These are phyloP conservation scores for Pseudococcus longispinus DNA, from an alignment of 2,888 invertebrate species.

Conservation along the genomic window DNA sequence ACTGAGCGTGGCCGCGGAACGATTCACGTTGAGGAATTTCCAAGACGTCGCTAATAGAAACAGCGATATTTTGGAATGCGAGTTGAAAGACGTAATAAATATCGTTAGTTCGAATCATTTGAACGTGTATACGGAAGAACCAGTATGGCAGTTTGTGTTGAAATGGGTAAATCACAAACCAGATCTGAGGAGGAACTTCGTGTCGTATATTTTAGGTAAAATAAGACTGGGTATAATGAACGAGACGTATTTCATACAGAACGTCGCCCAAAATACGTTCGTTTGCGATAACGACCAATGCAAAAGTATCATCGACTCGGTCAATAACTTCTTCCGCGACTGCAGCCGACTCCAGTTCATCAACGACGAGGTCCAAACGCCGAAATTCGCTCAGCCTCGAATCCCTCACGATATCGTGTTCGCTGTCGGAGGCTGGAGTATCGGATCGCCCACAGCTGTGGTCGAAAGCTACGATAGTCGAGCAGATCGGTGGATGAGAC, in stretches of 20 bases:
- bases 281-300: slow-evolving; percentile 83
- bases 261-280: slow-evolving; percentile 71
- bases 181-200: slow-evolving; percentile 6
- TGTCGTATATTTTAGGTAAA: slow-evolving; percentile 50
- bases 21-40: slow-evolving; percentile 50
- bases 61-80: slow-evolving; percentile 53
- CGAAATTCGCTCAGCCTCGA: slow-evolving; percentile 75
- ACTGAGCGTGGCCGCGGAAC: slow-evolving; percentile 46
- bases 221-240: slow-evolving; percentile 58
- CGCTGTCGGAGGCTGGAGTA: slow-evolving; percentile 81
- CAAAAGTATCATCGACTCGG: slow-evolving; percentile 85
- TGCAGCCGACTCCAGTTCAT: slow-evolving; percentile 48
- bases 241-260: slow-evolving; percentile 53
- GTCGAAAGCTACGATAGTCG: slow-evolving; percentile 89
- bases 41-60: slow-evolving; percentile 18
- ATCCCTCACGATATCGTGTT: slow-evolving; percentile 89
- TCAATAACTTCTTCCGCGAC: slow-evolving; percentile 74
- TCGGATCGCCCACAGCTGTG: slow-evolving; percentile 76
- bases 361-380: slow-evolving; percentile 65
- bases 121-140: slow-evolving; percentile 57
- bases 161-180: slow-evolving; percentile 56
- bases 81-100: slow-evolving; percentile 25
- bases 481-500: slow-evolving; percentile 83
- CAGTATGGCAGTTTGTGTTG: slow-evolving; percentile 57
- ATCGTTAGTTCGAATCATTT: slow-evolving; percentile 56